Evolutionary conservation across 1,140 invertebrate genomes (phyloP), one percentile per base, ranked within the genome.

Genomic region (Diabrotica virgifera): DNA sequence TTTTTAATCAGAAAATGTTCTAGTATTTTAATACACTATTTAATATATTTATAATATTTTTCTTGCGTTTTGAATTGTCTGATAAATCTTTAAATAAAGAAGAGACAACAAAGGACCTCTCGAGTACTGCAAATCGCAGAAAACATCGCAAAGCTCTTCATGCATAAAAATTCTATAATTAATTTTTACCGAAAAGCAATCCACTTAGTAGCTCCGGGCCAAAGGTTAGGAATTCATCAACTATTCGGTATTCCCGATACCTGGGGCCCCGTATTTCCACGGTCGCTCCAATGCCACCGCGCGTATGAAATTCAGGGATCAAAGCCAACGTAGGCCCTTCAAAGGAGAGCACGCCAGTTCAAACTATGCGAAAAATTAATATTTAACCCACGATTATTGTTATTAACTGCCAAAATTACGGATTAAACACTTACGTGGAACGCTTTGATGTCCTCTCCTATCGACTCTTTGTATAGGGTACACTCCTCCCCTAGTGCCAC

Each of bases 331-430:
- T 54, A 46, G 66, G 64, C 63, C 60, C 60, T 62, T 72, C 69
- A 70, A 70, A 72, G 71, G 71, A 70, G 71, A 70, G 66, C 55
- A 63, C 70, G 66, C 62, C 69, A 64, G 69, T 62, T 67, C 59
- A 68, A 72, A 72, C 71, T 72, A 72, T 72, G 71, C 66, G 71
- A 72, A 72, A 72, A 72, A 72, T 72, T 72, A 72, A 72, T 72
- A 72, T 70, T 68, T 72, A 58, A 67, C 66, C 66, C 63, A 64
- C 66, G 68, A 70, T 72, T 72, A 72, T 72, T 70, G 69, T 72
- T 68, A 72, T 72, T 67, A 69, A 68, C 66, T 71, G 70, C 64
- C 69, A 63, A 70, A 70, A 70, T 65, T 67, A 61, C 63, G 60
- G 60, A 62, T 62, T 62, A 62, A 62, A 62, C 60, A 62, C 60